These are phyloP conservation scores for Ictalurus punctatus DNA, from an alignment of 2,113 vertebrate species.

Conservation along the genomic window DNA sequence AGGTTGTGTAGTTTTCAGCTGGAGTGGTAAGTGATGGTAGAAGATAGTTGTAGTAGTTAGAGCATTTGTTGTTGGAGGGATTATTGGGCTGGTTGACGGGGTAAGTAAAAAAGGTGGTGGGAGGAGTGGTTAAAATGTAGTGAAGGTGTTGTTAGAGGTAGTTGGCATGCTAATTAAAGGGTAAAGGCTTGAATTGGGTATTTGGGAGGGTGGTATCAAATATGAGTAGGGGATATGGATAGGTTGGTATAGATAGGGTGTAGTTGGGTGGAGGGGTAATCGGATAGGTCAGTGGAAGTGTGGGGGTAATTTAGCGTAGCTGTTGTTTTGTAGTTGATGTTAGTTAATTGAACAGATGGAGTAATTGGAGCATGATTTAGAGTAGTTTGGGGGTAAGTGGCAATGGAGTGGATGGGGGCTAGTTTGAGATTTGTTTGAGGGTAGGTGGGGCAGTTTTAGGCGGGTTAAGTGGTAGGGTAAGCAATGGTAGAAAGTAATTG, in stretches of 20 bases:
- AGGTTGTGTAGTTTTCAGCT: background rate
- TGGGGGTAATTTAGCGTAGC: background rate
- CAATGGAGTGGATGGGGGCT: background rate
- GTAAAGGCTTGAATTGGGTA: background rate
- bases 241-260: background rate
- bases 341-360: background rate
- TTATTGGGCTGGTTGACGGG: background rate
- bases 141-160: background rate
- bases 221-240: background rate
- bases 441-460: background rate
- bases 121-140: background rate
- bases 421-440: background rate
- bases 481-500: background rate
- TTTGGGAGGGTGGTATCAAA: background rate
- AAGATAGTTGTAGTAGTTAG: background rate
- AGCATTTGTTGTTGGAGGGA: background rate
- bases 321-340: background rate
- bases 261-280: background rate
- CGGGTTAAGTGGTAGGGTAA: background rate
- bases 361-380: background rate
- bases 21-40: background rate
- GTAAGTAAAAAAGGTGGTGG: background rate
- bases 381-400: background rate
- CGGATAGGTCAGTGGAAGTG: background rate
- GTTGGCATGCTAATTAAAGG: background rate